These are phyloP conservation scores for Megathymus violae DNA, from an alignment of 1,140 invertebrate genomes.

Conservation along the genomic window DNA sequence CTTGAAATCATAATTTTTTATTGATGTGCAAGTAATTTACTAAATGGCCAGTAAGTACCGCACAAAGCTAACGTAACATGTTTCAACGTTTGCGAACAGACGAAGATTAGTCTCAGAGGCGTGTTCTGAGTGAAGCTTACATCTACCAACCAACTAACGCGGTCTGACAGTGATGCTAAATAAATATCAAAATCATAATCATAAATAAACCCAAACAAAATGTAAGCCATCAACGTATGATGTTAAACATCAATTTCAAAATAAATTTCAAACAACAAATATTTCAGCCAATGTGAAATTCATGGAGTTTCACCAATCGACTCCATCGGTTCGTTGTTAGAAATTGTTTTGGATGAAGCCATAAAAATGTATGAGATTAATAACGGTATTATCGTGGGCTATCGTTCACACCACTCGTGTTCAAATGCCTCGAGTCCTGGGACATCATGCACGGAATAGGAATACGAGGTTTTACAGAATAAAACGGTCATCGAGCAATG, in stretches of 20 bases:
- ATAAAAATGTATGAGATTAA: slow-evolving; percentile 77
- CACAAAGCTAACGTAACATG: too few relatives aligned
- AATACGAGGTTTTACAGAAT: slow-evolving; percentile 50
- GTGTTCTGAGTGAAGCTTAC: too few relatives aligned
- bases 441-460: slow-evolving; percentile 57
- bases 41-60: too few relatives aligned
- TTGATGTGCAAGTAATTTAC: too few relatives aligned
- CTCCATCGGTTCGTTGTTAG: slow-evolving; percentile 35
- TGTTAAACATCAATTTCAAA: slow-evolving; percentile 5
- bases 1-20: too few relatives aligned
- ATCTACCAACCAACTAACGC: too few relatives aligned
- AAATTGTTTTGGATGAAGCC: slow-evolving; percentile 64
- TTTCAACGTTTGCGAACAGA: too few relatives aligned
- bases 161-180: too few relatives aligned
- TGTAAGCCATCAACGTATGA: background rate
- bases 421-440: slow-evolving; percentile 32
- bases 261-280: slow-evolving; percentile 12
- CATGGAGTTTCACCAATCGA: background rate
- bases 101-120: too few relatives aligned
- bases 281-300: background rate
- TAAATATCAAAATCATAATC: too few relatives aligned
- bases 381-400: slow-evolving; percentile 57
- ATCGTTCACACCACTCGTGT: slow-evolving; percentile 44
- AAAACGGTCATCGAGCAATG: slow-evolving; percentile 37
- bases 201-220: too few relatives aligned